A percentile compares a stretch with the other conserved stretches of the same genome.
These are phyloP conservation scores for Spilarctia lutea DNA, from an alignment of 2,888 invertebrate genomes.

Conservation along the genomic window DNA sequence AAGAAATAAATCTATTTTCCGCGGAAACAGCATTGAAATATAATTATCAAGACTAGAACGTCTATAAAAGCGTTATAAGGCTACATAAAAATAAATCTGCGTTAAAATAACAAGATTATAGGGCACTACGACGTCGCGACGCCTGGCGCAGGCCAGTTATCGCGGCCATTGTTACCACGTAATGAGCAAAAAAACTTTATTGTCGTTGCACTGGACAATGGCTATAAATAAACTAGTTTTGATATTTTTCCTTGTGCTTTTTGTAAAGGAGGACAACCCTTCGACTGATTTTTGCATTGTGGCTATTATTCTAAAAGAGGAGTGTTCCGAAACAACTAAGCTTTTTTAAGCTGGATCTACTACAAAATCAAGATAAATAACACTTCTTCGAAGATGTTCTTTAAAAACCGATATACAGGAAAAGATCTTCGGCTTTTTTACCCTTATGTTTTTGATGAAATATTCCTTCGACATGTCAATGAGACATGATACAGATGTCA, in stretches of 20 bases:
- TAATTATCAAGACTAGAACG: slow-evolving; percentile 1
- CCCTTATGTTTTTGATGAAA: background rate
- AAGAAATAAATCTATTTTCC: background rate
- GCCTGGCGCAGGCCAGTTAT: slow-evolving; percentile 55
- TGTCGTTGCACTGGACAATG: slow-evolving; percentile 57
- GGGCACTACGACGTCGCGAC: slow-evolving; percentile 35
- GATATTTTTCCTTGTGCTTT: slow-evolving; percentile 46
- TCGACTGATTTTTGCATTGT: slow-evolving; percentile 23
- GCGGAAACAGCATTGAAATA: slow-evolving; percentile 19
- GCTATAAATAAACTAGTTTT: slow-evolving; percentile 60
- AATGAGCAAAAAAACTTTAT: slow-evolving; percentile 63
- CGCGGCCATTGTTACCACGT: slow-evolving; percentile 62
- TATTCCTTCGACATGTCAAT: background rate
- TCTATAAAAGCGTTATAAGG: slow-evolving; percentile 27
- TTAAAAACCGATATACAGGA: too few species aligned
- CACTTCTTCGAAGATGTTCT: background rate
- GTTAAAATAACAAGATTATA: slow-evolving; percentile 43
- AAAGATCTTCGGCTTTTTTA: background rate
- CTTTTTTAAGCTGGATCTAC: background rate
- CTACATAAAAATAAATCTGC: slow-evolving; percentile 39
- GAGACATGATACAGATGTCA: background rate
- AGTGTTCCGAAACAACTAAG: background rate
- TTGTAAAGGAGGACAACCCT: slow-evolving; percentile 42
- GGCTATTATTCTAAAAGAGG: background rate
- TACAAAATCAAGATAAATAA: background rate